phyloP scores from a whole-genome alignment of 2,113 vertebrate species.

The Istiophorus platypterus region DNA sequence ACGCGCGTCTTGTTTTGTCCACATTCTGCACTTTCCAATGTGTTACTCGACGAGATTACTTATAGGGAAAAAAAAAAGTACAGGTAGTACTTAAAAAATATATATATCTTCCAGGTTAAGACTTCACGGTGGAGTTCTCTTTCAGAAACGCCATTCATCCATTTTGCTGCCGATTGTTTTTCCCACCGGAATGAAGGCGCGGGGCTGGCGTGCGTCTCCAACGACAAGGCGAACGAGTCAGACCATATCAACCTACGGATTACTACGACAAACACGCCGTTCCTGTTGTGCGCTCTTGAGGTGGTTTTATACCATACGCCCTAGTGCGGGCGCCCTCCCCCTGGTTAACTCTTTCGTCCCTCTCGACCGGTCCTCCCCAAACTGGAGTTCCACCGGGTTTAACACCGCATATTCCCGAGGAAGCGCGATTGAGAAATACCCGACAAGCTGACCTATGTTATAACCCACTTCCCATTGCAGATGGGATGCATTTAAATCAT shows the following conservation, averaged over 20 bases:
- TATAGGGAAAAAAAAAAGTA: neutral
- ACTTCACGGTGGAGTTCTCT: slow-evolving; percentile 11
- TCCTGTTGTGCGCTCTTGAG: slow-evolving; percentile 70
- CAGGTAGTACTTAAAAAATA: slow-evolving; percentile 32
- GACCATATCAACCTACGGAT: slow-evolving; percentile 27
- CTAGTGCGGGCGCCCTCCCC: slow-evolving; percentile 77
- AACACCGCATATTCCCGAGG: neutral
- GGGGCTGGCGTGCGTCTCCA: slow-evolving; percentile 33
- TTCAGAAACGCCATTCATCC: slow-evolving; percentile 60
- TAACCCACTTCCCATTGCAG: neutral
- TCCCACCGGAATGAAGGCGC: neutral
- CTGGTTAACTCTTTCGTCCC: slow-evolving; percentile 82
- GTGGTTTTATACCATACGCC: slow-evolving; percentile 83
- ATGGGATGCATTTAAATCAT: neutral
- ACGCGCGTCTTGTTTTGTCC: slow-evolving; percentile 45
- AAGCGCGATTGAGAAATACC: neutral
- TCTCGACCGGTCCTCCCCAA: slow-evolving; percentile 22
- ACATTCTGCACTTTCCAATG: slow-evolving; percentile 52
- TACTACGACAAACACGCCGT: slow-evolving; percentile 64
- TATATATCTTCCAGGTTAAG: slow-evolving; percentile 15
- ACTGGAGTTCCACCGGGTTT: neutral
- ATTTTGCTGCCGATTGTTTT: slow-evolving; percentile 38
- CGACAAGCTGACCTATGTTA: neutral
- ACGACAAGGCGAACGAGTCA: slow-evolving; percentile 40
- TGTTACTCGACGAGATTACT: slow-evolving; percentile 4